phyloP scores from a whole-genome alignment of 2,113 vertebrate genomes.

The Clupea harengus region DNA sequence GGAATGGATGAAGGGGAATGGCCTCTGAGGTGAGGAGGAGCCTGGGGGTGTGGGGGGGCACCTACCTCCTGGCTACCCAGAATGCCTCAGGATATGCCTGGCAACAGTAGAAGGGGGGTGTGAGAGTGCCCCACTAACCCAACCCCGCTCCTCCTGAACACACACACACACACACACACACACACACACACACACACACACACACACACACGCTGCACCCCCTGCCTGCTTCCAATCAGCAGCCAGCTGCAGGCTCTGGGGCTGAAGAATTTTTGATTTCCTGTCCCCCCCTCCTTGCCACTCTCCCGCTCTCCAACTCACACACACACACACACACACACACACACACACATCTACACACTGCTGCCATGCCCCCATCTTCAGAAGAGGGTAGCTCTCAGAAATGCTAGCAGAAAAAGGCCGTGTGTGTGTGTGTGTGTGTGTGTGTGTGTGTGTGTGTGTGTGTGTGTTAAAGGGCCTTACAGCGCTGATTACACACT shows the following conservation, averaged over 20 bases:
- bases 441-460: slow-evolving; percentile 18
- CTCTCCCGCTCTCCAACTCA: neutral
- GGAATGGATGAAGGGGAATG: neutral
- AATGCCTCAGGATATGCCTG: slow-evolving; percentile 29
- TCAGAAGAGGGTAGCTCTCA: slow-evolving; percentile 48
- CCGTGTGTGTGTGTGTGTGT: neutral
- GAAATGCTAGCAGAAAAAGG: neutral
- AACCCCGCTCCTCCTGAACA: neutral
- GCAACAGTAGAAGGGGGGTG: slow-evolving; percentile 6
- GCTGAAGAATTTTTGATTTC: slow-evolving; percentile 66
- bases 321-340: neutral
- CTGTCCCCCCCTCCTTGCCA: slow-evolving; percentile 42
- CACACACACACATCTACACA: slow-evolving; percentile 27
- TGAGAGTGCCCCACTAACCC: slow-evolving; percentile 30
- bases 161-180: neutral
- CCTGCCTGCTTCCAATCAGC: slow-evolving; percentile 67
- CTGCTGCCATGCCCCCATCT: slow-evolving; percentile 22
- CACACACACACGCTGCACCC: slow-evolving; percentile 43
- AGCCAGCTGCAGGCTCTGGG: slow-evolving; percentile 61
- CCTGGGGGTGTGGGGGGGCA: neutral
- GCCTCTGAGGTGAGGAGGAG: neutral
- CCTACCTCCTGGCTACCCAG: slow-evolving; percentile 51
- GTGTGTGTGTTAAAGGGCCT: neutral
- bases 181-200: slow-evolving; percentile 3
- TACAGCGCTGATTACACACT: slow-evolving; percentile 24